A percentile compares a stretch with the other conserved stretches of the same genome.
phyloP scores from a whole-genome alignment of 2,797 vertebrate genomes.

The Molothrus ater region DNA sequence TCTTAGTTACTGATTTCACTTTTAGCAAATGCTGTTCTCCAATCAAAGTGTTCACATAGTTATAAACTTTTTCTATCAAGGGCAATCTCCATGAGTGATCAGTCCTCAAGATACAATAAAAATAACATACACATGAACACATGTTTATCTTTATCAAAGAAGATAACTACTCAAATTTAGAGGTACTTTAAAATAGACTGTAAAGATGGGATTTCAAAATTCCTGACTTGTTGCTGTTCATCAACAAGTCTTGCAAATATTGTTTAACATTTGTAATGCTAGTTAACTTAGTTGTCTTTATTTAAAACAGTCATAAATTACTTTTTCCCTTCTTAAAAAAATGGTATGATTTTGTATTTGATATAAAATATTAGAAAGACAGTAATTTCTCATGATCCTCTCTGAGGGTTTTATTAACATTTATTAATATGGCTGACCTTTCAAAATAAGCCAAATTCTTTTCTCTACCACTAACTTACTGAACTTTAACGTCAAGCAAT shows the following conservation, averaged over 20 bases:
- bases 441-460: neutral
- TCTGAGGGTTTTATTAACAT: neutral
- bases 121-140: rapidly evolving
- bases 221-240: neutral
- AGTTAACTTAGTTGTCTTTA: neutral
- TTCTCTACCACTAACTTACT: neutral
- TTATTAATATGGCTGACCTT: neutral
- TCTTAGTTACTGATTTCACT: neutral
- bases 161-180: neutral
- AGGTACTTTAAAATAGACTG: neutral
- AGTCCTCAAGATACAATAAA: neutral
- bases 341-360: neutral
- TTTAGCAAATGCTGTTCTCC: neutral
- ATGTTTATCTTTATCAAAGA: neutral
- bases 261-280: neutral
- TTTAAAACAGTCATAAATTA: neutral
- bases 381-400: neutral
- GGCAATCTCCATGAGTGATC: neutral
- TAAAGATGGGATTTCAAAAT: neutral
- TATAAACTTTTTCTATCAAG: neutral
- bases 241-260: neutral
- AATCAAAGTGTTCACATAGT: neutral
- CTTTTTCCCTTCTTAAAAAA: neutral
- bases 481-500: neutral
- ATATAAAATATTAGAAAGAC: neutral